phyloP scores from a whole-genome alignment of 1,140 invertebrate species.

The Papilio aristodemus region DNA sequence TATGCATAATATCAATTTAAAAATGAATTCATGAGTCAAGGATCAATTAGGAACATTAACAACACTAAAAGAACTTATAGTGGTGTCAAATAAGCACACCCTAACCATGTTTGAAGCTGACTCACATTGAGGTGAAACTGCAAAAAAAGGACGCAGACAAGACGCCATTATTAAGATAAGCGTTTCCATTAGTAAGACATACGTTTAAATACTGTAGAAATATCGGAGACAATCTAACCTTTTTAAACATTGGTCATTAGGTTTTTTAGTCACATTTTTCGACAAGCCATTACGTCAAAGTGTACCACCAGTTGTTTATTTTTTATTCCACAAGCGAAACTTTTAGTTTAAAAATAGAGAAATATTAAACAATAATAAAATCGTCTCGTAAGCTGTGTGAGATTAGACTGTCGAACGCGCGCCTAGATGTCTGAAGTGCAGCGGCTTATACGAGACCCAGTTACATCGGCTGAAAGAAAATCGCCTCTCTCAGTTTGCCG shows the following conservation, averaged over 20 bases:
- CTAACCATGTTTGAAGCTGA: background rate
- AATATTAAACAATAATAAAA: background rate
- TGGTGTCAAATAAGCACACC: background rate
- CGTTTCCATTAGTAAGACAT: constrained; percentile 29
- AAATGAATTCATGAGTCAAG: too few relatives aligned
- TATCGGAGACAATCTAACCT: background rate
- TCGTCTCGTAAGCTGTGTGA: background rate
- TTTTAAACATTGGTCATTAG: constrained; percentile 15
- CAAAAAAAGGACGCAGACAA: constrained; percentile 18
- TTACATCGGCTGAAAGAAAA: constrained; percentile 36
- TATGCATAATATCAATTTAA: too few relatives aligned
- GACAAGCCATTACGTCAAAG: background rate
- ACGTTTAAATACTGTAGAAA: constrained; percentile 16
- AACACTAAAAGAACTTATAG: background rate
- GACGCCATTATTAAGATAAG: constrained; percentile 24
- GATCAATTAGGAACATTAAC: background rate
- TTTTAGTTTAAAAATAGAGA: too few relatives aligned
- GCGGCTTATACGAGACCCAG: constrained; percentile 31
- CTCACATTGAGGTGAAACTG: constrained; percentile 6
- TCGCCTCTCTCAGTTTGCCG: constrained; percentile 34
- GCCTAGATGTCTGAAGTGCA: constrained; percentile 32
- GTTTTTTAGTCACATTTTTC: constrained; percentile 10
- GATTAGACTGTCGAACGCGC: constrained; percentile 30
- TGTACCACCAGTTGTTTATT: background rate
- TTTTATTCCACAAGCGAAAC: too few relatives aligned